Evolutionary conservation across 1,140 invertebrate genomes (phyloP).

Genomic region (Pygmarrhopalites habei): DNA sequence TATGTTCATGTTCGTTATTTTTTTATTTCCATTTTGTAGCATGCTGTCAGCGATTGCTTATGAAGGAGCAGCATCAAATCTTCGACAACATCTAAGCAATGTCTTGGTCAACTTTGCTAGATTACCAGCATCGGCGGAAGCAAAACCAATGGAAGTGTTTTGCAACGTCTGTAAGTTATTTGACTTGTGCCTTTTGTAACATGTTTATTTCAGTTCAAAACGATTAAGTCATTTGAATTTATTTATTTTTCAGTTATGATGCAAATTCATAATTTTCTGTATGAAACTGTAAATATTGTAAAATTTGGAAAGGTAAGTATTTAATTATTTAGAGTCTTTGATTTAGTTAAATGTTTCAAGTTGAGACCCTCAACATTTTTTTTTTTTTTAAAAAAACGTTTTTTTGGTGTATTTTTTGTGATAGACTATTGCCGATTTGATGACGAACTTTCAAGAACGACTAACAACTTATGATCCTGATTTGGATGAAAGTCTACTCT

Average conservation of each 20-base stretch:
- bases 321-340: not conserved
- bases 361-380: not conserved
- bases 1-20: slow-evolving; percentile 14
- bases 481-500: slow-evolving; percentile 30
- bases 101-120: slow-evolving; percentile 27
- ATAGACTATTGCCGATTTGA: not conserved
- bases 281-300: slow-evolving; percentile 3
- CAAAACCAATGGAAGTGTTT: slow-evolving; percentile 27
- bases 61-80: slow-evolving; percentile 28
- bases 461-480: slow-evolving; percentile 26
- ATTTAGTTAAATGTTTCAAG: not conserved
- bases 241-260: slow-evolving; percentile 10
- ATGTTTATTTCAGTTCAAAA: too few relatives aligned
- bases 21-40: slow-evolving; percentile 18
- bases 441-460: slow-evolving; percentile 29
- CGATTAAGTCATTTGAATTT: too few relatives aligned
- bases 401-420: not conserved
- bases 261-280: slow-evolving; percentile 16
- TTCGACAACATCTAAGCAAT: slow-evolving; percentile 22
- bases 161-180: slow-evolving; percentile 6
- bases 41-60: slow-evolving; percentile 22
- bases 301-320: slow-evolving; percentile 15
- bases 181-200: slow-evolving; percentile 15
- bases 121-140: slow-evolving; percentile 18
- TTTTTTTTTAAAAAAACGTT: not conserved